These are phyloP conservation scores for Vanessa tameamea DNA, from an alignment of 1,140 invertebrate species.

Conservation along the genomic window DNA sequence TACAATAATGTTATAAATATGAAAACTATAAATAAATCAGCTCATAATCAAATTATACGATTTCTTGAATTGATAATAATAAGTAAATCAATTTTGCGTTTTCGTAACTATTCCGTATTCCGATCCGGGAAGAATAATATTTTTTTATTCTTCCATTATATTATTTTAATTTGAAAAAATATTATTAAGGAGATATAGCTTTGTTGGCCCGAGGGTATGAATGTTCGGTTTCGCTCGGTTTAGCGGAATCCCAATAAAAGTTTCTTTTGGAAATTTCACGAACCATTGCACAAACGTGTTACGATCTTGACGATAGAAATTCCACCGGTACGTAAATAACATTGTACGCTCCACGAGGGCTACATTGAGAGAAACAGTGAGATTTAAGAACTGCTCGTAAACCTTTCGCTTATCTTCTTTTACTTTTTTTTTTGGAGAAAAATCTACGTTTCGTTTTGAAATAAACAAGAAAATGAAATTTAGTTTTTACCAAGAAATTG, in stretches of 20 bases:
- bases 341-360: conserved; percentile 25
- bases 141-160: too few relatives aligned
- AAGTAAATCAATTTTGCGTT: background rate
- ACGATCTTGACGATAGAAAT: conserved; percentile 55
- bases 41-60: too few relatives aligned
- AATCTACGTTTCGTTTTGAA: background rate
- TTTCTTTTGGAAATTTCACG: conserved; percentile 58
- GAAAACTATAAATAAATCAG: too few relatives aligned
- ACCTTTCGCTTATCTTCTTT: background rate
- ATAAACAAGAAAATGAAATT: too few relatives aligned
- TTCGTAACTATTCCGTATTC: background rate
- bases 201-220: conserved; percentile 9
- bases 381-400: background rate
- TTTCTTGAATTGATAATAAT: too few relatives aligned
- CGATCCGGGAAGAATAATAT: background rate
- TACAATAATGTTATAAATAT: too few relatives aligned
- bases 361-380: background rate
- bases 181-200: conserved; percentile 6
- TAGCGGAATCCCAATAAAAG: conserved; percentile 55
- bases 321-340: conserved; percentile 44
- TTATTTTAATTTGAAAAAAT: too few relatives aligned
- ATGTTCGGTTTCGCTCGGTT: conserved; percentile 39
- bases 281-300: conserved; percentile 52
- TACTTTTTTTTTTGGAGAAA: background rate
- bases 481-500: too few relatives aligned